Base-by-base conservation (phyloP, 1,140 invertebrate species). In the Papilio glaucus region DNA sequence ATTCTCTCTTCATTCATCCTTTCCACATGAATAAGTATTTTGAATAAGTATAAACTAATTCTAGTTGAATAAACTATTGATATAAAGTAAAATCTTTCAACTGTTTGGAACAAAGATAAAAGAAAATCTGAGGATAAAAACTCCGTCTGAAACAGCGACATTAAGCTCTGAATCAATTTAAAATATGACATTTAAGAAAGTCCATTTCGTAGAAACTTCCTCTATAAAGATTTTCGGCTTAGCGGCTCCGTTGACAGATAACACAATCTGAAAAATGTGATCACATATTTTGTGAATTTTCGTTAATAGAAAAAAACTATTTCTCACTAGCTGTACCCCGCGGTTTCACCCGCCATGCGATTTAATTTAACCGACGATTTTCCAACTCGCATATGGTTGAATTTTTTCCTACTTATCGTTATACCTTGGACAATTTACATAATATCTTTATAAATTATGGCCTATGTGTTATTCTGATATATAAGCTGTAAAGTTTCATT, bases 51-150 rank as follows among this genome's bases (percentile, higher is more conserved):
- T 13, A 41, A 41, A 13, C 10, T 41, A 41, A 41, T 41, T n/a
- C 39, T 13, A 13, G 13, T 39, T 21, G 24, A 57, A 57, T 9
- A 49, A 49, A 21, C 21, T 24, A 12, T 26, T 26, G 21, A 57
- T 4, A 57, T 57, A 57, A 57, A 12, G 24, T 57, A 57, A 57
- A 26, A 26, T 57, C 21, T 57, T 57, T 57, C 2, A 49, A 24
- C 10, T 45, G n/a, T 45, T 26, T 0, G 3, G 21, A 1, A 24
- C 21, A 57, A 24, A 57, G 18, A 57, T 57, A 57, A 57, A 57
- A 57, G 49, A 57, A 53, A 57, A 57, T 57, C 49, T 24, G 9
- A 57, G 49, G 21, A 57, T 57, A 24, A 57, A 57, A 57, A 26
- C 21, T 53, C 49, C 3, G 49, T 53, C 49, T 24, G 49, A 13